phyloP scores from a whole-genome alignment of 2,113 vertebrate species.

The Carassius auratus region DNA sequence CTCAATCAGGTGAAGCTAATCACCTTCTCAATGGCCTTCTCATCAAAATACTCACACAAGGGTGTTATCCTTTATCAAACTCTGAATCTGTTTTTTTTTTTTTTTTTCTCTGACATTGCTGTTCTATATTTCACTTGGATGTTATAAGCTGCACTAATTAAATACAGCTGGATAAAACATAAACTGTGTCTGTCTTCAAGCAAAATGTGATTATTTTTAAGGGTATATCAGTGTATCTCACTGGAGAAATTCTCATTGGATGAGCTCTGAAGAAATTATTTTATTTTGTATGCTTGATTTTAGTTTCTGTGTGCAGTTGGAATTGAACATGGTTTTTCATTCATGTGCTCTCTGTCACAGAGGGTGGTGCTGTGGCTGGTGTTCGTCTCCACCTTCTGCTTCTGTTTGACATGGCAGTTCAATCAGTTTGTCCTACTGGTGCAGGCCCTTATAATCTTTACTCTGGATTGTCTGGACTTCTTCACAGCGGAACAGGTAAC shows the following conservation, averaged over 20 bases:
- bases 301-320: neutral
- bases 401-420: conserved; percentile 97
- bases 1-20: no score
- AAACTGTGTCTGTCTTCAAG: no score
- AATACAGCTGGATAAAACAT: no score
- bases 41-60: no score
- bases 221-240: neutral
- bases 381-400: conserved; percentile 88
- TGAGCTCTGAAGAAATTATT: conserved; percentile 18
- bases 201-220: no score
- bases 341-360: conserved; percentile 70
- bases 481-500: conserved; percentile 84
- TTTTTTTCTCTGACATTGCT: no score
- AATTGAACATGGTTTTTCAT: conserved; percentile 20
- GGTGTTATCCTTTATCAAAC: no score
- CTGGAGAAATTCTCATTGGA: conserved; percentile 8
- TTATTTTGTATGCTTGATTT: conserved; percentile 26
- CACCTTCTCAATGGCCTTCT: no score
- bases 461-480: conserved; percentile 86
- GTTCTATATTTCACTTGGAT: no score
- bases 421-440: conserved; percentile 96
- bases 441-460: conserved; percentile 88
- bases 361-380: conserved; percentile 83
- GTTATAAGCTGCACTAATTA: no score
- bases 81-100: no score